phyloP scores from a whole-genome alignment of 2,888 invertebrate genomes.

The Apamea crenata region DNA sequence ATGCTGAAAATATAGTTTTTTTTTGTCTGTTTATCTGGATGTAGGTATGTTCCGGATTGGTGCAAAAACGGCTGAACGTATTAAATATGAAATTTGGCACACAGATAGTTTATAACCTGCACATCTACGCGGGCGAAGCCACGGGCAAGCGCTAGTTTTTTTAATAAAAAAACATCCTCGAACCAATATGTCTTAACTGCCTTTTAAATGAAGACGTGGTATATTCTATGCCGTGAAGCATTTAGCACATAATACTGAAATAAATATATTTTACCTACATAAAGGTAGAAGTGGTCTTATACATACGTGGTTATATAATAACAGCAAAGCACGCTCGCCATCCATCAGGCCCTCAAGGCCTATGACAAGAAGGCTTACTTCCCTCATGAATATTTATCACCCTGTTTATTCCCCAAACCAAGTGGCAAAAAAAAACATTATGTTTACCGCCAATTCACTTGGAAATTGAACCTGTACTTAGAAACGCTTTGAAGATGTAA shows the following conservation, averaged over 20 bases:
- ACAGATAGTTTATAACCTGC: neutral
- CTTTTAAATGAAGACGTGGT: neutral
- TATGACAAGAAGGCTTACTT: slow-evolving; percentile 88
- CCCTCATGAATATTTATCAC: slow-evolving; percentile 87
- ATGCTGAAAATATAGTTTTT: neutral
- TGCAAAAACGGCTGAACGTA: neutral
- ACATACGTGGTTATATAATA: slow-evolving; percentile 63
- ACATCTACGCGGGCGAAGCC: neutral
- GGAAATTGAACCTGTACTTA: slow-evolving; percentile 65
- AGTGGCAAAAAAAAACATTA: slow-evolving; percentile 75
- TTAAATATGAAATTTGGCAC: neutral
- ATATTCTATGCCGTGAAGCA: neutral
- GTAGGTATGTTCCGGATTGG: neutral
- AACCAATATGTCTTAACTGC: neutral
- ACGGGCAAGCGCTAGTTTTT: neutral
- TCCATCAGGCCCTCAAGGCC: slow-evolving; percentile 87
- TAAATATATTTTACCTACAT: slow-evolving; percentile 1
- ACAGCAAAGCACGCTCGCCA: slow-evolving; percentile 79
- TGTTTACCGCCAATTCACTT: slow-evolving; percentile 73
- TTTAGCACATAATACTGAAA: slow-evolving; percentile 13
- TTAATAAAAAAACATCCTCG: neutral
- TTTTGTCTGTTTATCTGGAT: neutral
- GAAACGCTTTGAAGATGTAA: slow-evolving; percentile 66
- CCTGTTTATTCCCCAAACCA: slow-evolving; percentile 80
- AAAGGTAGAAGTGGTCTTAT: neutral